Evolutionary conservation across 2,797 vertebrate genomes (phyloP).

Genomic region (Rhadinocentrus ornatus): DNA sequence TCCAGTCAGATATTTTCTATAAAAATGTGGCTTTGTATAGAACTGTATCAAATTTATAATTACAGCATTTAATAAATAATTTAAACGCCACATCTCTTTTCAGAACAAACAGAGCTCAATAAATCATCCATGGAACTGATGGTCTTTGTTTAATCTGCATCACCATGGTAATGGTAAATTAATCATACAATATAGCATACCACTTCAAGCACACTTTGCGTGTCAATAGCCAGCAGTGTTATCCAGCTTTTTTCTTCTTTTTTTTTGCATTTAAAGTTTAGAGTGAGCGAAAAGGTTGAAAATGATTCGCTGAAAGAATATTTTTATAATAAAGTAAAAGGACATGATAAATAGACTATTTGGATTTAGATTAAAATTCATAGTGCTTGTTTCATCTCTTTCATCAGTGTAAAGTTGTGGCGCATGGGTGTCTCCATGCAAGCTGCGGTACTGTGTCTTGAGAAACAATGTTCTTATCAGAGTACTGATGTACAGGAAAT

Average conservation of each 20-base stretch:
- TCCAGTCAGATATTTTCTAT: no score
- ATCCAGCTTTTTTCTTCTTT: no score
- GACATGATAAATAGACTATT: not conserved
- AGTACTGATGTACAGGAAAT: conserved; percentile 18
- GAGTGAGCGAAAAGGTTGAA: not conserved
- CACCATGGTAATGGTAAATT: no score
- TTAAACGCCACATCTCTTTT: not conserved
- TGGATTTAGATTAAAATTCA: not conserved
- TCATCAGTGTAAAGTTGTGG: not conserved
- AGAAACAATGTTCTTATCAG: conserved; percentile 42
- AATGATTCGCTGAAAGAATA: not conserved
- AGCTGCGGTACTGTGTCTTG: conserved; percentile 7
- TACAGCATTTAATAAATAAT: not conserved
- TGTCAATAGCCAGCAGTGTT: not conserved
- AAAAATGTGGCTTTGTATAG: no score
- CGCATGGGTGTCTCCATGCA: not conserved
- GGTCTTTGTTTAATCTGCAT: no score
- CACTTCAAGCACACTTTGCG: not conserved
- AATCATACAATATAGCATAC: no score
- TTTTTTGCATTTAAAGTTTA: not conserved
- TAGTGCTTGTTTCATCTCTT: not conserved
- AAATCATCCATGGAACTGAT: not conserved
- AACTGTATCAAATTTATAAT: not conserved
- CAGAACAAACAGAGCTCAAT: not conserved
- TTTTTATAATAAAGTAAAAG: not conserved